Percentiles rank a stretch among this genome's conserved stretches.
These are phyloP conservation scores for Branchipolynoe longqiensis DNA, from an alignment of 2,888 invertebrate species.

Conservation along the genomic window DNA sequence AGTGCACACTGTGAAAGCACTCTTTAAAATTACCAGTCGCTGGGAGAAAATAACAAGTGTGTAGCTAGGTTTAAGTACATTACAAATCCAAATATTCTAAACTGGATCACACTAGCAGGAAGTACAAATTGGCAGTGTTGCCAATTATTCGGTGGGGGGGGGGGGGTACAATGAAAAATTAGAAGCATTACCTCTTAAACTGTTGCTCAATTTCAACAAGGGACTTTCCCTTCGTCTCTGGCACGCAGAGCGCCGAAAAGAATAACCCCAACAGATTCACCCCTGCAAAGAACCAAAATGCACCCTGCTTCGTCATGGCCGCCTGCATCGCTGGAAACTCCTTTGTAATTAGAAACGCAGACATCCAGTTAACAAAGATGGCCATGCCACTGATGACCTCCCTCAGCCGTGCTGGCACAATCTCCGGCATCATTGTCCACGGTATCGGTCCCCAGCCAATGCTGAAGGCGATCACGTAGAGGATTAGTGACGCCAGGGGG, in stretches of 20 bases:
- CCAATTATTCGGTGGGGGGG: too few species aligned
- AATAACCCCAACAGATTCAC: constrained; percentile 10
- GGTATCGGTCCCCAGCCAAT: constrained; percentile 53
- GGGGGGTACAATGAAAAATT: too few species aligned
- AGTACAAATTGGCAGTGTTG: too few species aligned
- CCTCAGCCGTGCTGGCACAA: constrained; percentile 15
- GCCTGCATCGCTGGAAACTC: constrained; percentile 40
- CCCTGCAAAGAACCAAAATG: constrained; percentile 55
- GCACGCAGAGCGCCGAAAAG: constrained; percentile 12
- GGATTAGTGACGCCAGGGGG: constrained; percentile 1
- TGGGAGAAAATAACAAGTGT: too few species aligned
- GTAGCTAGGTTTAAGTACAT: too few species aligned
- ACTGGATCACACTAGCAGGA: too few species aligned
- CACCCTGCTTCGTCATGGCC: neutral
- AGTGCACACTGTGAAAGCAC: too few species aligned
- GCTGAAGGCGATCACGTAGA: constrained; percentile 28
- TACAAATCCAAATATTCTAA: too few species aligned
- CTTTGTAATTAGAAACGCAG: constrained; percentile 44
- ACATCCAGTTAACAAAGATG: neutral
- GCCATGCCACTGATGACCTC: constrained; percentile 24
- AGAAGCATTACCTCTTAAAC: too few species aligned
- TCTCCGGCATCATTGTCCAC: constrained; percentile 44
- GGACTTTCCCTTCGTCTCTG: constrained; percentile 56
- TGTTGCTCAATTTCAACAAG: constrained; percentile 53
- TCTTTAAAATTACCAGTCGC: too few species aligned